Percentiles rank a stretch among this genome's conserved stretches.
phyloP scores from a whole-genome alignment of 2,888 invertebrate genomes.

The Germaria angustata region DNA sequence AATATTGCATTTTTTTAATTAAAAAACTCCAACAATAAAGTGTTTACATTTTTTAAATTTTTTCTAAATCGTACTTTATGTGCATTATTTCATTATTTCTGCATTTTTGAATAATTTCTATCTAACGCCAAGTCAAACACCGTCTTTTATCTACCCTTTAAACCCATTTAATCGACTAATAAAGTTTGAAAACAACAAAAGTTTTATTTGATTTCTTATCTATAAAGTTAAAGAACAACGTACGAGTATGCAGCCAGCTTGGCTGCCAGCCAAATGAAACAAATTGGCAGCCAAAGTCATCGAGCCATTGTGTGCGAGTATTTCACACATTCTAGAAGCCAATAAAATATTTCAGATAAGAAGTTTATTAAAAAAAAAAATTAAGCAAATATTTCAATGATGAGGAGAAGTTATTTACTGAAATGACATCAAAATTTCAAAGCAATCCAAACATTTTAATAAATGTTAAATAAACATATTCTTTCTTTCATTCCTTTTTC shows the following conservation, averaged over 20 bases:
- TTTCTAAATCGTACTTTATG: too few relatives aligned
- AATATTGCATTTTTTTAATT: too few relatives aligned
- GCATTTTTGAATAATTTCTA: too few relatives aligned
- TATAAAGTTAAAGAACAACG: neutral
- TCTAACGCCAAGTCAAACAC: neutral
- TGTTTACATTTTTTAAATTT: too few relatives aligned
- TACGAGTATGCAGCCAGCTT: slow-evolving; percentile 7
- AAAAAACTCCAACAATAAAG: too few relatives aligned
- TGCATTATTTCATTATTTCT: too few relatives aligned
- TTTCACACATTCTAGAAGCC: slow-evolving; percentile 18
- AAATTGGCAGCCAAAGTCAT: neutral
- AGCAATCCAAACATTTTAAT: neutral
- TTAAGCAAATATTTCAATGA: neutral
- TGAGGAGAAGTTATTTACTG: neutral
- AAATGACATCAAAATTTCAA: neutral
- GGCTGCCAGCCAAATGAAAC: slow-evolving; percentile 7
- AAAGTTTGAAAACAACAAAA: neutral
- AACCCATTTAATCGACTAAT: neutral
- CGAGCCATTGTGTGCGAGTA: neutral
- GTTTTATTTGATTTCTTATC: neutral
- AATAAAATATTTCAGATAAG: slow-evolving; percentile 23
- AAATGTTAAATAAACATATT: neutral
- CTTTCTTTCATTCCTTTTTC: too few relatives aligned
- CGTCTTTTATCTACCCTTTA: neutral
- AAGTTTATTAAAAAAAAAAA: neutral